Percentiles rank a stretch among this genome's conserved stretches.
phyloP scores from a whole-genome alignment of 2,113 vertebrate species.

The Stegostoma tigrinum region DNA sequence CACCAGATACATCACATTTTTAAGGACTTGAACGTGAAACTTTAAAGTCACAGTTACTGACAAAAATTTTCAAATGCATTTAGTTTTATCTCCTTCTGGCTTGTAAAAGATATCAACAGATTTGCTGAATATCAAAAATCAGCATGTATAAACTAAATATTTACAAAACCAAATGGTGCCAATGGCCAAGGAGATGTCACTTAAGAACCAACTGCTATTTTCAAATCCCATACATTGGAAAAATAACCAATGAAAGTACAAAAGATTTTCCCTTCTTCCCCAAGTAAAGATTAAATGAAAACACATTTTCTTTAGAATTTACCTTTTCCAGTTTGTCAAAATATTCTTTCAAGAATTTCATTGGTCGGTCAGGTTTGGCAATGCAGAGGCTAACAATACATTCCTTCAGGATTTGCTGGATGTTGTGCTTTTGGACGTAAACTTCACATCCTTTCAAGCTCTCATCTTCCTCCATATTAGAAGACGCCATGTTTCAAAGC shows the following conservation, averaged over 20 bases:
- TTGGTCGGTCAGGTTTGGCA: constrained; percentile 83
- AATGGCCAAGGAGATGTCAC: background rate
- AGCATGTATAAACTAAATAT: background rate
- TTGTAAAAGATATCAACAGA: background rate
- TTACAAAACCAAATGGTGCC: background rate
- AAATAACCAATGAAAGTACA: background rate
- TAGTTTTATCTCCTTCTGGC: background rate
- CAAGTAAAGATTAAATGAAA: background rate
- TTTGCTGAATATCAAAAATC: background rate
- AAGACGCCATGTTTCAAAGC: constrained; percentile 77
- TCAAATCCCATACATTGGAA: no score
- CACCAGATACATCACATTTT: background rate
- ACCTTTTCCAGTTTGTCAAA: constrained; percentile 98
- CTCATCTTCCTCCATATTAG: constrained; percentile 81
- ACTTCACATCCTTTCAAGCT: constrained; percentile 87
- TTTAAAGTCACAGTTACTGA: background rate
- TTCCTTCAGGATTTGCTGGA: constrained; percentile 90
- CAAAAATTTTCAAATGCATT: background rate
- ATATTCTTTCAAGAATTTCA: constrained; percentile 92
- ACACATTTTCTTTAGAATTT: constrained; percentile 42
- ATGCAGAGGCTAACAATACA: constrained; percentile 93
- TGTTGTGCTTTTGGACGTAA: constrained; percentile 88
- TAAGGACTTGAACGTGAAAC: background rate
- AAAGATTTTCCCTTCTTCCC: background rate
- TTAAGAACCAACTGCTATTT: background rate